phyloP scores from a whole-genome alignment of 2,113 vertebrate genomes.

The Psittacara wagleri region DNA sequence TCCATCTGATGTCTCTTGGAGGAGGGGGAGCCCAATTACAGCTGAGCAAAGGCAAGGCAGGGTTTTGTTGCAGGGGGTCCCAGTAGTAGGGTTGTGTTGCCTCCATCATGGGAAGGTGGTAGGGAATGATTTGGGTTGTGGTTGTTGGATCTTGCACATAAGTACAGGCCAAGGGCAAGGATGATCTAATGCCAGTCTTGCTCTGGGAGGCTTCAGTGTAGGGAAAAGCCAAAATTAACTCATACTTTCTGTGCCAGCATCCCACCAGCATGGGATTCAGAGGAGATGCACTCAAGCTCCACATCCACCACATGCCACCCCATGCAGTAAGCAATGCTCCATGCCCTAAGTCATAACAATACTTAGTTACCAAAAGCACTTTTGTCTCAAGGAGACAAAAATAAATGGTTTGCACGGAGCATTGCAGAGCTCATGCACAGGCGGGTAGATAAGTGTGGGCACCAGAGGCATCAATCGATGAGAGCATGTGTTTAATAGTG shows the following conservation, averaged over 20 bases:
- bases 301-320: accelerated
- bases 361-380: not conserved
- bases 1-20: not conserved
- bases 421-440: not conserved
- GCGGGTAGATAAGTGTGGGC: not conserved
- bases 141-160: not conserved
- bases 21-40: not conserved
- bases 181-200: not conserved
- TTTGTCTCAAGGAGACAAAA: not conserved
- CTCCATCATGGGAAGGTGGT: not conserved
- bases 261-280: not conserved
- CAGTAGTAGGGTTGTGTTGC: not conserved
- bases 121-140: not conserved
- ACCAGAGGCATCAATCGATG: not conserved
- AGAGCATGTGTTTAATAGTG: not conserved
- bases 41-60: not conserved
- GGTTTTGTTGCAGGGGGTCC: not conserved
- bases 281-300: not conserved
- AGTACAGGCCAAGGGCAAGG: not conserved
- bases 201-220: not conserved
- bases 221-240: not conserved
- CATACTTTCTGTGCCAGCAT: not conserved
- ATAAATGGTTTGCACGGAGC: not conserved
- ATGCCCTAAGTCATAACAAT: not conserved
- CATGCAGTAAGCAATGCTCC: not conserved